phyloP scores from a whole-genome alignment of 2,888 invertebrate genomes.

The Balanococcus diminutus region DNA sequence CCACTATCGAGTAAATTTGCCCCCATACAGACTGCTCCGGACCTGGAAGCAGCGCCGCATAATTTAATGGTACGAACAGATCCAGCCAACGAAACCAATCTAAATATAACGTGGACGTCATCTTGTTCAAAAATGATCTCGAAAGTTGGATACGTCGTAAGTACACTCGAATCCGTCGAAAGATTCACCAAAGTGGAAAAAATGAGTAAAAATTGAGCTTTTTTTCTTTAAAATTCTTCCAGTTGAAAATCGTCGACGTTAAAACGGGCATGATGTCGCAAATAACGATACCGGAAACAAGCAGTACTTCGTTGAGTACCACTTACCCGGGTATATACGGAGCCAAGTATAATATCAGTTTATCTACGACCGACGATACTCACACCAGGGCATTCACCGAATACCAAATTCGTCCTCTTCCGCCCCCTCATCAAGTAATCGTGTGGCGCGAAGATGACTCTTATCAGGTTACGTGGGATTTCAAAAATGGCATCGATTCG shows the following conservation, averaged over 20 bases:
- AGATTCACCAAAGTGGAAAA: neutral
- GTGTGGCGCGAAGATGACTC: neutral
- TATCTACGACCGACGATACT: neutral
- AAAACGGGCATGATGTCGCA: neutral
- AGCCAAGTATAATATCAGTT: conserved; percentile 9
- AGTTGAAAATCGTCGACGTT: neutral
- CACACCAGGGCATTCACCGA: neutral
- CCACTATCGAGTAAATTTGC: conserved; percentile 66
- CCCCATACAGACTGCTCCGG: conserved; percentile 69
- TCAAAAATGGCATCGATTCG: neutral
- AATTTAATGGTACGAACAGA: conserved; percentile 65
- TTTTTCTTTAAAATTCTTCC: neutral
- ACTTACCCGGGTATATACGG: neutral
- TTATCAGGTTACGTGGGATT: neutral
- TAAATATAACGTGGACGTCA: conserved; percentile 54
- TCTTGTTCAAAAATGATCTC: conserved; percentile 53
- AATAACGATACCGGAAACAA: neutral
- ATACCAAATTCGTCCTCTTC: neutral
- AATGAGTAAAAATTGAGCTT: neutral
- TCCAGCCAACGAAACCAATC: conserved; percentile 55
- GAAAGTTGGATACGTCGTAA: conserved; percentile 53
- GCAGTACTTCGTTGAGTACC: neutral
- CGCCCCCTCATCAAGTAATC: neutral
- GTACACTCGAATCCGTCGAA: neutral
- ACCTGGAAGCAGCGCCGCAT: conserved; percentile 72